Evolutionary conservation across 2,888 invertebrate species (phyloP), one percentile per base, ranked within the genome.

Genomic region (Vannuccia rotundouncinata): DNA sequence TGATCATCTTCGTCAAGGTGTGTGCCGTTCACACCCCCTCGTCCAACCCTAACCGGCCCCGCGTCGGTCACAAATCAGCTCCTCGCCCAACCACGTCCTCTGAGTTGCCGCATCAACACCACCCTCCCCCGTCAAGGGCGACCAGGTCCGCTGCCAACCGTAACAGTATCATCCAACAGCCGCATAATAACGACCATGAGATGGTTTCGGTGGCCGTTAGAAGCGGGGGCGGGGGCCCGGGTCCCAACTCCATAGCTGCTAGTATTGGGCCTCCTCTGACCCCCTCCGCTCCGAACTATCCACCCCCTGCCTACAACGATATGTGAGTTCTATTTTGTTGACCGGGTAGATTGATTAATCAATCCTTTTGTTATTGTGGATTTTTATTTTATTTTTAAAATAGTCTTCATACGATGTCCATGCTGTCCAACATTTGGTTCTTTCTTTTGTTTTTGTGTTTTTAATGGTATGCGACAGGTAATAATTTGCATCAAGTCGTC

Each of bases 11-110:
- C 89, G 97, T 99, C 86, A 98, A 99, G 89, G 96, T 98, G 88
- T 99, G 98, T 89, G 99, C 99, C 31, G 99, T 99, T 79, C 98
- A 99, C 89, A 99, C 99, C 79, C 99, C 99, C 29, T 95, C 95
- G 81, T 95, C 95, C 82, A 99, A 99, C 91, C 99, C 99, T 1
- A 96, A 96, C 17, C 45, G 45, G 10, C 45, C 45, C 5, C 45
- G 45, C 5, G 10, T 17, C 45, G 45, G 45, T 17, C 45, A 5
- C 10, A 17, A 17, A 10, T 5, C 10, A 45, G 45, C 5, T 5
- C 10, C 45, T 5, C 45, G 17, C 17, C 45, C 45, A 17, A 5
- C 5, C 45, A 45, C 45, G 10, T 10, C 5, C 45, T 17, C 5
- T 5, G 17, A 17, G 10, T 10, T 10, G 10, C 45, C 45, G 10